A percentile compares a stretch with the other conserved stretches of the same genome.
These are phyloP conservation scores for Pseudococcus jackbeardsleyi DNA, from an alignment of 2,888 invertebrate species.

Conservation along the genomic window DNA sequence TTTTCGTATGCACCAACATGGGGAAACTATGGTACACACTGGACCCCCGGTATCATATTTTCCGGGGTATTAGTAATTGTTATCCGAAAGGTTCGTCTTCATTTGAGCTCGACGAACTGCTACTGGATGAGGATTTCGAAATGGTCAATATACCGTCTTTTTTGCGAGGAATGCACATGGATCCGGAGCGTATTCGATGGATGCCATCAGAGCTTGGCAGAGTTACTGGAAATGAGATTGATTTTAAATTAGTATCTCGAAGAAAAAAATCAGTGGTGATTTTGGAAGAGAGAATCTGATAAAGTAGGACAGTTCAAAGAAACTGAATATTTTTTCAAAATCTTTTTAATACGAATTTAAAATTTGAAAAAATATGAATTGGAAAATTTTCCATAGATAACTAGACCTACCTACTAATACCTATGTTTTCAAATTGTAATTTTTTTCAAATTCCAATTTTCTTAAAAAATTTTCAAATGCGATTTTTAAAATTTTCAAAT, in stretches of 20 bases:
- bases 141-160: constrained; percentile 57
- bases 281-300: too few species aligned
- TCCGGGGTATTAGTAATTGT: constrained; percentile 63
- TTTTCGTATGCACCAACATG: constrained; percentile 42
- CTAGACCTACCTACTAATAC: too few species aligned
- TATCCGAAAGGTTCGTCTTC: constrained; percentile 59
- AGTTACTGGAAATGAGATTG: background rate
- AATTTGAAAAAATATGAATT: too few species aligned
- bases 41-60: constrained; percentile 58
- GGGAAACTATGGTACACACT: constrained; percentile 54
- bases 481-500: too few species aligned
- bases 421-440: too few species aligned
- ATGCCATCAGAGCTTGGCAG: background rate
- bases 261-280: too few species aligned
- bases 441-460: too few species aligned
- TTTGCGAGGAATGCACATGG: constrained; percentile 58
- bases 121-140: constrained; percentile 28
- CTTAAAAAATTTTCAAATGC: too few species aligned
- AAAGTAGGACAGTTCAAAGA: too few species aligned
- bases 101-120: constrained; percentile 32
- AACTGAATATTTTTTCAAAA: too few species aligned
- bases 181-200: constrained; percentile 45
- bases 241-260: background rate
- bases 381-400: too few species aligned
- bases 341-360: too few species aligned